phyloP scores from a whole-genome alignment of 2,888 invertebrate genomes.

The Hemithea aestivaria region DNA sequence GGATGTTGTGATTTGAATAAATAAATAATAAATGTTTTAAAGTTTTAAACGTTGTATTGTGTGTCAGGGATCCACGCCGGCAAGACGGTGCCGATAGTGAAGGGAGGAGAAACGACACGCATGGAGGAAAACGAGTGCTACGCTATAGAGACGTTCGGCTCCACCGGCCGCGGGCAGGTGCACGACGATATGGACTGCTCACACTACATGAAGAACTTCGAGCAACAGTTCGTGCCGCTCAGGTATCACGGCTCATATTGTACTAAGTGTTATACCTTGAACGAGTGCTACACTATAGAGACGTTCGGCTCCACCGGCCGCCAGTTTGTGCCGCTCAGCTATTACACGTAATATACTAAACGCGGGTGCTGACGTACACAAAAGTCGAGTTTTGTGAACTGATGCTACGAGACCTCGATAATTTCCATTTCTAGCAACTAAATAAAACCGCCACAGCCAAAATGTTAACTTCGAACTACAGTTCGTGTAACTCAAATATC shows the following conservation, averaged over 20 bases:
- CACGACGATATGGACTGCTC: conserved; percentile 99
- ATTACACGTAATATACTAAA: too few relatives aligned
- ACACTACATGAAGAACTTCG: conserved; percentile 99
- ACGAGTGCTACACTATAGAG: conserved; percentile 99
- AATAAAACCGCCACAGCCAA: conserved; percentile 99
- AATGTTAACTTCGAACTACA: conserved; percentile 98
- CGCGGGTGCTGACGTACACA: too few relatives aligned
- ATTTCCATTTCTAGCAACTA: too few relatives aligned
- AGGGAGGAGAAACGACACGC: conserved; percentile 97
- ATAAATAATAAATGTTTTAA: too few relatives aligned
- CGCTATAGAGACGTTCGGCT: conserved; percentile 99
- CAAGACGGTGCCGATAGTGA: conserved; percentile 99
- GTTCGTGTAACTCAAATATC: conserved; percentile 92
- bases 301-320: conserved; percentile 99
- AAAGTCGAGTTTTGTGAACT: too few relatives aligned
- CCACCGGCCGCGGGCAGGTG: conserved; percentile 95
- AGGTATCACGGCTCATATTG: conserved; percentile 77
- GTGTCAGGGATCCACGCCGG: conserved; percentile 91
- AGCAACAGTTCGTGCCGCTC: conserved; percentile 93
- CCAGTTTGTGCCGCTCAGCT: conserved; percentile 94
- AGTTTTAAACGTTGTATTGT: conserved; percentile 1
- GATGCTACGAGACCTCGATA: too few relatives aligned
- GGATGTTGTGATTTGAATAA: too few relatives aligned
- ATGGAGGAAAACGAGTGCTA: conserved; percentile 99
- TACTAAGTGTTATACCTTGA: too few relatives aligned